phyloP scores from a whole-genome alignment of 1,140 invertebrate genomes.

The Calliopsis andreniformis region DNA sequence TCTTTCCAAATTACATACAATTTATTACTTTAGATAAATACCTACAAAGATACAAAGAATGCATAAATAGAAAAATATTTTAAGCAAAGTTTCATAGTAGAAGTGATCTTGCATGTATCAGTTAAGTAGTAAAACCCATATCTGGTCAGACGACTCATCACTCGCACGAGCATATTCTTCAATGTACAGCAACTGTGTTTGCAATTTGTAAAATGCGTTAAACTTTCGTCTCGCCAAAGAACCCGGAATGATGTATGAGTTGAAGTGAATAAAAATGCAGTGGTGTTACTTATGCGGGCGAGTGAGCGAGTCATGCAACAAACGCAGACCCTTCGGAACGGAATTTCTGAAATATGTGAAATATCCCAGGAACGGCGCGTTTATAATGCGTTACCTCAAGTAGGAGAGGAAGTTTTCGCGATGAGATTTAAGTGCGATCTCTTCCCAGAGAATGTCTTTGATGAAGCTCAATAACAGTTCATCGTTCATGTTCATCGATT shows the following conservation, averaged over 20 bases:
- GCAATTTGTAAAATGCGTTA: background rate
- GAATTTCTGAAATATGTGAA: conserved; percentile 72
- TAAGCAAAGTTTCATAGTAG: background rate
- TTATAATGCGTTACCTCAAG: conserved; percentile 60
- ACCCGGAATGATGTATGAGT: conserved; percentile 16
- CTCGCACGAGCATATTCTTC: background rate
- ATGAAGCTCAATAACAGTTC: background rate
- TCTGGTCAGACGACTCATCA: background rate
- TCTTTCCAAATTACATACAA: too few relatives aligned
- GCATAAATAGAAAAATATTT: background rate
- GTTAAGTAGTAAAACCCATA: background rate
- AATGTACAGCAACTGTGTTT: background rate
- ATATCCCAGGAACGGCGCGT: conserved; percentile 63
- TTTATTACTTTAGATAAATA: too few relatives aligned
- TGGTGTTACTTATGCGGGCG: conserved; percentile 56
- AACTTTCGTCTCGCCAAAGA: conserved; percentile 1
- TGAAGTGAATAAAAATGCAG: conserved; percentile 35
- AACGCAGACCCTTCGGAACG: conserved; percentile 56
- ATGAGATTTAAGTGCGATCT: conserved; percentile 52
- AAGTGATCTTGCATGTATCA: background rate
- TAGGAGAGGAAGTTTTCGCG: conserved; percentile 37
- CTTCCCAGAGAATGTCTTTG: conserved; percentile 27
- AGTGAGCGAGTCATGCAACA: conserved; percentile 56
- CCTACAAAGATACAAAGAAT: too few relatives aligned
- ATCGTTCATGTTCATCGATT: background rate